These are phyloP conservation scores for Danio albolineatus DNA, from an alignment of 2,797 vertebrate species.

Conservation along the genomic window DNA sequence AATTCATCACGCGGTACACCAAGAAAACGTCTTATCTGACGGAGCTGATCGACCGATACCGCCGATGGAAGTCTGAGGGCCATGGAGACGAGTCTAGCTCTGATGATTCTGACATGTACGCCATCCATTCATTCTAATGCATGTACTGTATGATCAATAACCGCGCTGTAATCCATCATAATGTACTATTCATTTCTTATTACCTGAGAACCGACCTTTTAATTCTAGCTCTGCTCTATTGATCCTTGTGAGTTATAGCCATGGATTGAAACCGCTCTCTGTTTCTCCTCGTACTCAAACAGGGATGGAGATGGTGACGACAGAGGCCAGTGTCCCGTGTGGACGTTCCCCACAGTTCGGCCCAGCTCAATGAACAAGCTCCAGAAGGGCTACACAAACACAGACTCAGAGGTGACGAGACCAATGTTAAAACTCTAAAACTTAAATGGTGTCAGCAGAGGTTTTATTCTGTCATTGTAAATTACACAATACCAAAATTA, in stretches of 20 bases:
- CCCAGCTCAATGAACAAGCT: slow-evolving; percentile 91
- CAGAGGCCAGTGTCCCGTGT: slow-evolving; percentile 88
- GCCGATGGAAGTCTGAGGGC: slow-evolving; percentile 97
- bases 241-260: neutral
- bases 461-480: no score
- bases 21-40: slow-evolving; percentile 90
- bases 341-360: slow-evolving; percentile 96
- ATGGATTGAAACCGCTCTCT: neutral
- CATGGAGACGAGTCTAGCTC: slow-evolving; percentile 97
- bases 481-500: no score
- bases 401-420: slow-evolving; percentile 79
- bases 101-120: slow-evolving; percentile 95
- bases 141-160: slow-evolving; percentile 29
- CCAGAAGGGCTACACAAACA: slow-evolving; percentile 82
- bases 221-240: neutral
- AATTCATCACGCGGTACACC: slow-evolving; percentile 89
- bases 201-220: slow-evolving; percentile 20
- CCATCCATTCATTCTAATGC: slow-evolving; percentile 7
- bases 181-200: slow-evolving; percentile 28
- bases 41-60: slow-evolving; percentile 93
- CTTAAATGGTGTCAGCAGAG: no score
- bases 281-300: neutral
- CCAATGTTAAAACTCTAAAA: no score
- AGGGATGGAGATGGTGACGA: slow-evolving; percentile 93
- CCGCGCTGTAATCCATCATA: neutral